phyloP scores from a whole-genome alignment of 2,888 invertebrate species.

The Idaea dimidiata region DNA sequence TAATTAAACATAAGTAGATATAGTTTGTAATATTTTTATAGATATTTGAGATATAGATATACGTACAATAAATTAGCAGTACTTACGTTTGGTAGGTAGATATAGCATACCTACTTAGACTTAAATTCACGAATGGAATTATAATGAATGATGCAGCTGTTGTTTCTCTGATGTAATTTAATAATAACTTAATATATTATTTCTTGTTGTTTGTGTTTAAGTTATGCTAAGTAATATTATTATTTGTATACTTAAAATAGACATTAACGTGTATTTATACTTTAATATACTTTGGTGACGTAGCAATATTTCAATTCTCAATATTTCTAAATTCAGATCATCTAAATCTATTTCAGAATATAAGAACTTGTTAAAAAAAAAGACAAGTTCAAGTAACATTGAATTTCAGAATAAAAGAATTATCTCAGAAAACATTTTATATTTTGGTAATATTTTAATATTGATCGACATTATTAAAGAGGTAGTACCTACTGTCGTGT shows the following conservation, averaged over 20 bases:
- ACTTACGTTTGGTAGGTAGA: too few species aligned
- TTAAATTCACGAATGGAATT: background rate
- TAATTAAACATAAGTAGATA: slow-evolving; percentile 15
- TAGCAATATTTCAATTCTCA: too few species aligned
- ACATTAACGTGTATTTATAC: background rate
- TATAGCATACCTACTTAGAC: background rate
- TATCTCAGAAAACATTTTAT: too few species aligned
- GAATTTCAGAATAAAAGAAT: too few species aligned
- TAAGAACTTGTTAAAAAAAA: too few species aligned
- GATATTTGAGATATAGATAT: background rate
- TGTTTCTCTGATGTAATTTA: background rate
- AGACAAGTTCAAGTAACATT: too few species aligned
- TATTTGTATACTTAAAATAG: background rate
- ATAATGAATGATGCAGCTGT: background rate
- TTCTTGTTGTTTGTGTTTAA: background rate
- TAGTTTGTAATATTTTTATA: background rate
- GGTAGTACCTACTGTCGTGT: too few species aligned
- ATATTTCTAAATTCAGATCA: too few species aligned
- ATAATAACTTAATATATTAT: background rate
- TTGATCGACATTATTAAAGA: too few species aligned
- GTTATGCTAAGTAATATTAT: background rate
- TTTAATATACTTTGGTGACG: too few species aligned
- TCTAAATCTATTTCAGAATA: too few species aligned
- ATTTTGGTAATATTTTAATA: too few species aligned
- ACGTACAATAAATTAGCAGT: background rate